Evolutionary conservation across 1,140 invertebrate genomes (phyloP), one percentile per base, ranked within the genome.

Genomic region (Orchesella cincta): DNA sequence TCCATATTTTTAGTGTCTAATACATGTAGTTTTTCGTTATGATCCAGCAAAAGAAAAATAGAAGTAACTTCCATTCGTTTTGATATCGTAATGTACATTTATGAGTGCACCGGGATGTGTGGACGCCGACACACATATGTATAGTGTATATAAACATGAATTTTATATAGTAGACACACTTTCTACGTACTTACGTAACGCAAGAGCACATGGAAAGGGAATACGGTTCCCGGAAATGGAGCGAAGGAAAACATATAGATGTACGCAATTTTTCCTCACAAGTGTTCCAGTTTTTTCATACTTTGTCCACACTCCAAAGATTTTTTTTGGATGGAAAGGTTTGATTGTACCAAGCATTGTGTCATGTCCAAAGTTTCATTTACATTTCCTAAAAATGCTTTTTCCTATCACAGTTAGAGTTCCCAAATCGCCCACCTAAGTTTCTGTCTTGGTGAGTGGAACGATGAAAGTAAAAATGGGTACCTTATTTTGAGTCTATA

Each of bases 1-100:
- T 67, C 62, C 26, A 67, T 67, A 67, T 67, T 67, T 33, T 67
- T 67, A 57, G 14, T 57, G 52, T 57, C 52, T 57, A n/a, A n/a
- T n/a, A 57, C 52, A 57, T 57, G 52, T 57, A 57, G n/a, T n/a
- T 26, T 57, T 57, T n/a, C 52, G 52, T 57, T 57, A 57, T 57
- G 52, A 57, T 12, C 23, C 52, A 29, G 8, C 23, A 67, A 12
- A n/a, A 67, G 62, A 29, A 67, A 67, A 33, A 31, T 31, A 67
- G 31, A 14, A 62, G 20, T 20, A 46, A 46, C 20, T 46, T 46
- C 39, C 39, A 8, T 46, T 20, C 39, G n/a, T n/a, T n/a, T n/a
- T n/a, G n/a, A n/a, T n/a, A n/a, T n/a, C n/a, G n/a, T n/a, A n/a
- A n/a, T n/a, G n/a, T n/a, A n/a, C n/a, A n/a, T n/a, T n/a, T n/a